phyloP scores from a whole-genome alignment of 2,113 vertebrate genomes.

The Epinephelus moara region DNA sequence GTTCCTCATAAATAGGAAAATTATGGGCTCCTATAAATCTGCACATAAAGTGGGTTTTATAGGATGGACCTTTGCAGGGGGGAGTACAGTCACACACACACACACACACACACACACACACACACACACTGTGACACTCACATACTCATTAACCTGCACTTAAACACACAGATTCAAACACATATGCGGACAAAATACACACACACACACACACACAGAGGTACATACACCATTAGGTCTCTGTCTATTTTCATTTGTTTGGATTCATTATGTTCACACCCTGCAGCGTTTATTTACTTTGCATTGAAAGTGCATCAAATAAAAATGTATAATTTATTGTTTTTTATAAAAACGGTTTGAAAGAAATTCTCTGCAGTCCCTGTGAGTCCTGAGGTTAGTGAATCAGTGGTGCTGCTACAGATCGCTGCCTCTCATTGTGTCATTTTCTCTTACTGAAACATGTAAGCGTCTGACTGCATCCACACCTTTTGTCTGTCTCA shows the following conservation, averaged over 20 bases:
- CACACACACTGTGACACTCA: not conserved
- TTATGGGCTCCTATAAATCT: constrained; percentile 48
- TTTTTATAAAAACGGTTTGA: constrained; percentile 23
- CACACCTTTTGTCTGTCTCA: not conserved
- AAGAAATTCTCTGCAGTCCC: not conserved
- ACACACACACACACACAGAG: not conserved
- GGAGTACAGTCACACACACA: not conserved
- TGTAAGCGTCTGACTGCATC: not conserved
- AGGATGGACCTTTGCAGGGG: not conserved
- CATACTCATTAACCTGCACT: not conserved
- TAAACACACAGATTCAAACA: no score
- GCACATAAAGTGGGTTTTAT: constrained; percentile 55
- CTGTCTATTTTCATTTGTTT: constrained; percentile 16
- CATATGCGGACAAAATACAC: not conserved
- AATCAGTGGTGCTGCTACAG: constrained; percentile 20
- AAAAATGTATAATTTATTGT: constrained; percentile 38
- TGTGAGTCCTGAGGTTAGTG: constrained; percentile 20
- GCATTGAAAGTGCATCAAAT: constrained; percentile 28
- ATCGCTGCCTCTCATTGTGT: constrained; percentile 10
- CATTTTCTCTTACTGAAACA: not conserved
- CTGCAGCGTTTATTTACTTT: constrained; percentile 49
- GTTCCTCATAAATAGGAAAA: constrained; percentile 57
- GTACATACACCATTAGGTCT: not conserved
- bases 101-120: not conserved
- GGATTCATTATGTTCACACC: constrained; percentile 21